phyloP scores from a whole-genome alignment of 1,140 invertebrate species.

The Drosophila lacteicornis region DNA sequence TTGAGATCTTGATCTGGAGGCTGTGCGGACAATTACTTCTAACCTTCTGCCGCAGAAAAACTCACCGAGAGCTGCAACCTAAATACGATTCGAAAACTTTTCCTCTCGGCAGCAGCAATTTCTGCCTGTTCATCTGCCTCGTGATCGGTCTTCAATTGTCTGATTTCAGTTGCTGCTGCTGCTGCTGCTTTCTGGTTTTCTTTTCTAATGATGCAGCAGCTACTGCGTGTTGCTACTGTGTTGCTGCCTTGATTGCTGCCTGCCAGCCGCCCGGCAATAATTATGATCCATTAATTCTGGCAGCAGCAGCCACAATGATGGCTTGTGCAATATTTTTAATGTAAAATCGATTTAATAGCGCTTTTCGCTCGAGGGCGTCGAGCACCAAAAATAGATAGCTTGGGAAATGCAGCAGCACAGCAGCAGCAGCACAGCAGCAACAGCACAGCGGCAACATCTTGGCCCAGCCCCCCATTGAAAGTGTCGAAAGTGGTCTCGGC shows the following conservation, averaged over 20 bases:
- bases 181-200: slow-evolving; percentile 59
- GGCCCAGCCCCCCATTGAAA: slow-evolving; percentile 50
- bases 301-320: slow-evolving; percentile 56
- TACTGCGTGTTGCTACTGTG: slow-evolving; percentile 37
- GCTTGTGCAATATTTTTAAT: slow-evolving; percentile 81
- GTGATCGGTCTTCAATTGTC: slow-evolving; percentile 53
- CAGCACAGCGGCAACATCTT: slow-evolving; percentile 17
- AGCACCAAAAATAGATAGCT: slow-evolving; percentile 71
- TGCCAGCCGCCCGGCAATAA: slow-evolving; percentile 59
- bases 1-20: slow-evolving; percentile 22
- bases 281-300: slow-evolving; percentile 82
- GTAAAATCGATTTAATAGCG: slow-evolving; percentile 80
- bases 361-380: slow-evolving; percentile 64
- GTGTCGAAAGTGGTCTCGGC: slow-evolving; percentile 65
- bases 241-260: slow-evolving; percentile 37
- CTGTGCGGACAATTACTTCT: slow-evolving; percentile 30
- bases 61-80: slow-evolving; percentile 27
- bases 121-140: slow-evolving; percentile 47
- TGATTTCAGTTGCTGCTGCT: slow-evolving; percentile 16
- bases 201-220: slow-evolving; percentile 66
- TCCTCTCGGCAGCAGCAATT: slow-evolving; percentile 30
- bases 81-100: slow-evolving; percentile 49
- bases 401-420: slow-evolving; percentile 57
- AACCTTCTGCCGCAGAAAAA: slow-evolving; percentile 30
- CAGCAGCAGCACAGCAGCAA: background rate